Evolutionary conservation across 2,113 vertebrate genomes (phyloP).

Genomic region (Cyphomyrus discorhynchus): DNA sequence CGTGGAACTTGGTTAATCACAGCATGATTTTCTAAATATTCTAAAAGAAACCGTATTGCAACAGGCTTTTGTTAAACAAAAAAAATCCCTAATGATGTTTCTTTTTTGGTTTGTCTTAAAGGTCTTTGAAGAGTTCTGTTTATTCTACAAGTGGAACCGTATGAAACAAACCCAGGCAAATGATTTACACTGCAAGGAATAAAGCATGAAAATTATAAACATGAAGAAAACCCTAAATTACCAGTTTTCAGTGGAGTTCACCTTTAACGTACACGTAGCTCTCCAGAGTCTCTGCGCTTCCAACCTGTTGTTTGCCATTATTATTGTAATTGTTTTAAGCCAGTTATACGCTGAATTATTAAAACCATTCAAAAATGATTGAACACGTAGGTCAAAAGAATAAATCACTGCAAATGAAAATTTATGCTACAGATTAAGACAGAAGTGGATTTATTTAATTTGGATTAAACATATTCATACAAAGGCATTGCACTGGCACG

Average conservation of each 20-base stretch:
- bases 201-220: background rate
- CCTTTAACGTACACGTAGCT: background rate
- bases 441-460: slow-evolving; percentile 24
- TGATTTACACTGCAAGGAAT: background rate
- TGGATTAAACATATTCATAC: slow-evolving; percentile 1
- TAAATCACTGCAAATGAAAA: slow-evolving; percentile 18
- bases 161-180: background rate
- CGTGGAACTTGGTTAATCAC: background rate
- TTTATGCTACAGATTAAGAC: background rate
- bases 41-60: background rate
- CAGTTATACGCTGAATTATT: background rate
- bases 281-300: background rate
- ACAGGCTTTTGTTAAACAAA: background rate
- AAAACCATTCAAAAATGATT: background rate
- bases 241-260: background rate
- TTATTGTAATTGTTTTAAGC: background rate
- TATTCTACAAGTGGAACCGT: background rate
- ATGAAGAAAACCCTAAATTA: background rate
- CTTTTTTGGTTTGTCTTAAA: background rate
- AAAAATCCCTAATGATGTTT: background rate
- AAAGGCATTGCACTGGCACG: background rate
- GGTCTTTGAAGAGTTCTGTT: background rate
- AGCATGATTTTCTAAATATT: background rate
- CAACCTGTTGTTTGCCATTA: background rate
- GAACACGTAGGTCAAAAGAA: background rate